Conservation (phyloP, 2,888 invertebrate species). For the Tipula vernalis region DNA sequence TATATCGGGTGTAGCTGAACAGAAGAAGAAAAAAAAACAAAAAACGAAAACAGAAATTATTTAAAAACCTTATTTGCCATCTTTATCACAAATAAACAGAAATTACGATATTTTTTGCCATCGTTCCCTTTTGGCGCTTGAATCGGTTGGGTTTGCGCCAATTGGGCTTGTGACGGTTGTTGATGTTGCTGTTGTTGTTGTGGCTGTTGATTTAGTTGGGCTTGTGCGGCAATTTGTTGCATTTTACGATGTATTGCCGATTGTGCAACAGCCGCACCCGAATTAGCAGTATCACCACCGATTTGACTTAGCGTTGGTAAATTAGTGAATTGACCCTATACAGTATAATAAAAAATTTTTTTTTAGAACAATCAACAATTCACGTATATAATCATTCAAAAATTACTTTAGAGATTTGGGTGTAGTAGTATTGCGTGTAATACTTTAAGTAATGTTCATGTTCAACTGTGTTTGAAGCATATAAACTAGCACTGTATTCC, state of each 20-base stretch:
- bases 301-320: slow-evolving; percentile 26
- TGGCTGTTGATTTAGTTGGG: slow-evolving; percentile 32
- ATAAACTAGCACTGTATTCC: slow-evolving; percentile 61
- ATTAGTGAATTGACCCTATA: slow-evolving; percentile 23
- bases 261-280: slow-evolving; percentile 80
- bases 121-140: slow-evolving; percentile 45
- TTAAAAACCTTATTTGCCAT: neutral
- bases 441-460: slow-evolving; percentile 57
- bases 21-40: neutral
- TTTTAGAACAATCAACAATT: neutral
- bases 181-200: slow-evolving; percentile 28
- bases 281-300: slow-evolving; percentile 46
- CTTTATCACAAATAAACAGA: neutral
- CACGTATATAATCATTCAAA: neutral
- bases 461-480: slow-evolving; percentile 58
- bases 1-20: slow-evolving; percentile 64
- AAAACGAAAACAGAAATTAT: slow-evolving; percentile 5
- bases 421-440: slow-evolving; percentile 58
- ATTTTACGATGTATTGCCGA: slow-evolving; percentile 54
- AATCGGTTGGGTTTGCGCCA: neutral
- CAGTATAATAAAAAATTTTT: neutral
- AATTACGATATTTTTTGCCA: slow-evolving; percentile 50
- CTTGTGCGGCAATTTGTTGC: slow-evolving; percentile 22
- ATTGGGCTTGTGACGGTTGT: neutral
- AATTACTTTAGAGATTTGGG: slow-evolving; percentile 26